Percentiles rank a stretch among this genome's conserved stretches.
These are phyloP conservation scores for Idaea dimidiata DNA, from an alignment of 2,888 invertebrate species.

Conservation along the genomic window DNA sequence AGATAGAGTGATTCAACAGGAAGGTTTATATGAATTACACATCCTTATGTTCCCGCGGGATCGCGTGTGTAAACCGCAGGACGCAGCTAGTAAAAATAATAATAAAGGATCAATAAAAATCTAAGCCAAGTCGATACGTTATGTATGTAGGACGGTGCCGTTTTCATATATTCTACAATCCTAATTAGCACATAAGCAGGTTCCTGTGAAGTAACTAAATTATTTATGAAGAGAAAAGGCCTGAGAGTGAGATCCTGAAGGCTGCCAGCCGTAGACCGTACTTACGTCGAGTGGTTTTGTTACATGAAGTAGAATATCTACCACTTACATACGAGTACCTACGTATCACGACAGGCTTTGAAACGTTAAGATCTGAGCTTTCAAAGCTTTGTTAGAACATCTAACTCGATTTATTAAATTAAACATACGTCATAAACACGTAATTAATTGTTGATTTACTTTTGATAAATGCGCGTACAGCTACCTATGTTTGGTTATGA, in stretches of 20 bases:
- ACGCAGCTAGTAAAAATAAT: too few relatives aligned
- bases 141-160: too few relatives aligned
- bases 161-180: too few relatives aligned
- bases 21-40: too few relatives aligned
- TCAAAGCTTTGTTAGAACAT: background rate
- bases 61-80: too few relatives aligned
- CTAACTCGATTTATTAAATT: background rate
- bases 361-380: background rate
- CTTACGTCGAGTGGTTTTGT: conserved; percentile 27
- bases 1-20: too few relatives aligned
- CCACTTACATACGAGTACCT: background rate
- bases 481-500: background rate
- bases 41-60: too few relatives aligned
- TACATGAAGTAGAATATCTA: conserved; percentile 1
- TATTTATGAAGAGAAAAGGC: conserved; percentile 43
- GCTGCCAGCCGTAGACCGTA: conserved; percentile 30
- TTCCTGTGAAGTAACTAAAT: conserved; percentile 37
- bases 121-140: too few relatives aligned
- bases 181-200: background rate
- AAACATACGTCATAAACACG: background rate
- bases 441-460: background rate
- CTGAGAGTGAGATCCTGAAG: conserved; percentile 23
- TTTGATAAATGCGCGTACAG: too few relatives aligned
- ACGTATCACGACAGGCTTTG: background rate
- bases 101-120: too few relatives aligned